Evolutionary conservation across 1,140 invertebrate genomes (phyloP).

Genomic region (Mesaphorura yosii): DNA sequence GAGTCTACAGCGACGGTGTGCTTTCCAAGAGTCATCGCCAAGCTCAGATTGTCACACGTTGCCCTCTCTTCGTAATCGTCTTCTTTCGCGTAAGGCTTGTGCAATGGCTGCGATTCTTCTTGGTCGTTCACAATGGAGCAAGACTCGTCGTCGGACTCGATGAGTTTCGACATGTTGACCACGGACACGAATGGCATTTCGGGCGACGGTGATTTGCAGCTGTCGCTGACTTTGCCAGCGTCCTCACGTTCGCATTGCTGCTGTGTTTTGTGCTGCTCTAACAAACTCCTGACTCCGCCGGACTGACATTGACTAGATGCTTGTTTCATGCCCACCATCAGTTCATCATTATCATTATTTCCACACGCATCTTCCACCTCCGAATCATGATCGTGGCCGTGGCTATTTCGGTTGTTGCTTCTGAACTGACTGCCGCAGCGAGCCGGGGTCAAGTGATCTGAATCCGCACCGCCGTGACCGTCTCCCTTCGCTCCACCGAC

Average conservation of each 20-base stretch:
- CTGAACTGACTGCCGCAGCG: not conserved
- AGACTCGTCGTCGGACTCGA: too few species aligned
- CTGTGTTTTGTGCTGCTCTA: not conserved
- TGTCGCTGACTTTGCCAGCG: not conserved
- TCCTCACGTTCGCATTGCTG: not conserved
- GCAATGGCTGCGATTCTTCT: not conserved
- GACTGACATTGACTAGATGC: not conserved
- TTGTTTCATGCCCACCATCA: too few species aligned
- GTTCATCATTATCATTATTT: not conserved
- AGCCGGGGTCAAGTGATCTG: not conserved
- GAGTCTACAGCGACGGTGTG: too few species aligned
- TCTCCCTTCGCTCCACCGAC: constrained; percentile 14
- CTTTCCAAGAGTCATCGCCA: not conserved
- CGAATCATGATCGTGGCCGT: not conserved
- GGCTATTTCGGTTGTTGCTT: not conserved
- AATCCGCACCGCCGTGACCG: not conserved
- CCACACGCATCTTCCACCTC: not conserved
- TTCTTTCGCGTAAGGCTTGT: not conserved
- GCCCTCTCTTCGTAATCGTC: not conserved
- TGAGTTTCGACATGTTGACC: too few species aligned
- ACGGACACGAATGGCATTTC: too few species aligned
- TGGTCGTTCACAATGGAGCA: too few species aligned
- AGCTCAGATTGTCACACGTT: not conserved
- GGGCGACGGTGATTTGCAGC: not conserved
- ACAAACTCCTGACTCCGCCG: not conserved